Percentiles rank a stretch among this genome's conserved stretches.
phyloP scores from a whole-genome alignment of 2,797 vertebrate genomes.

The Caiman crocodilus region DNA sequence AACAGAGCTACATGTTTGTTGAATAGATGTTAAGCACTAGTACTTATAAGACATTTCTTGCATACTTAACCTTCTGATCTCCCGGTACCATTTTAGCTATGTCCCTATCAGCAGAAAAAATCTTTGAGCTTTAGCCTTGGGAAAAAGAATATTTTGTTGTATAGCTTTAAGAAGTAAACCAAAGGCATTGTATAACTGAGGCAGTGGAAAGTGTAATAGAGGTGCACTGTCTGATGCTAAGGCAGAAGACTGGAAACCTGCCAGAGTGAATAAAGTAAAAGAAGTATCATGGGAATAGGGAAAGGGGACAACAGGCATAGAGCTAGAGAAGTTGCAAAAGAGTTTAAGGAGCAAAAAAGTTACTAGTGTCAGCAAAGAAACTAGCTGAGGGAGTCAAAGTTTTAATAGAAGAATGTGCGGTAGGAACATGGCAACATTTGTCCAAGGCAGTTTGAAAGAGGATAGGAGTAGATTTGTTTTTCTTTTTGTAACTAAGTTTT shows the following conservation, averaged over 20 bases:
- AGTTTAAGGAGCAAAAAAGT: not conserved
- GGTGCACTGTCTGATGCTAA: not conserved
- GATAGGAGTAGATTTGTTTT: not conserved
- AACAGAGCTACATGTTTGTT: not conserved
- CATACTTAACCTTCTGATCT: no score
- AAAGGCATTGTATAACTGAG: not conserved
- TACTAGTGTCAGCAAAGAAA: not conserved
- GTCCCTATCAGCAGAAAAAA: not conserved
- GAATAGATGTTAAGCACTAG: not conserved
- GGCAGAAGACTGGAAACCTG: not conserved
- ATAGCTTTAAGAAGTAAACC: not conserved
- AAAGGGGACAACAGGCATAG: not conserved
- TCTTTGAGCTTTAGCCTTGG: not conserved
- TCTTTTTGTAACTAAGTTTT: not conserved
- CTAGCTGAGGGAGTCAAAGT: not conserved
- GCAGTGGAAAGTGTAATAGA: constrained; percentile 8
- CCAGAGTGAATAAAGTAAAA: constrained; percentile 20
- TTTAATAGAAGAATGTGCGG: not conserved
- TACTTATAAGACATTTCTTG: not conserved
- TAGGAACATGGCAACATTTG: not conserved
- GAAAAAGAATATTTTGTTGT: not conserved
- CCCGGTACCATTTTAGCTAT: no score
- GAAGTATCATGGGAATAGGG: not conserved
- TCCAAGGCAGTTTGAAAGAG: not conserved
- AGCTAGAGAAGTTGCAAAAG: not conserved